Evolutionary conservation across 2,888 invertebrate genomes (phyloP).

Genomic region (Sarcophaga subvicina): DNA sequence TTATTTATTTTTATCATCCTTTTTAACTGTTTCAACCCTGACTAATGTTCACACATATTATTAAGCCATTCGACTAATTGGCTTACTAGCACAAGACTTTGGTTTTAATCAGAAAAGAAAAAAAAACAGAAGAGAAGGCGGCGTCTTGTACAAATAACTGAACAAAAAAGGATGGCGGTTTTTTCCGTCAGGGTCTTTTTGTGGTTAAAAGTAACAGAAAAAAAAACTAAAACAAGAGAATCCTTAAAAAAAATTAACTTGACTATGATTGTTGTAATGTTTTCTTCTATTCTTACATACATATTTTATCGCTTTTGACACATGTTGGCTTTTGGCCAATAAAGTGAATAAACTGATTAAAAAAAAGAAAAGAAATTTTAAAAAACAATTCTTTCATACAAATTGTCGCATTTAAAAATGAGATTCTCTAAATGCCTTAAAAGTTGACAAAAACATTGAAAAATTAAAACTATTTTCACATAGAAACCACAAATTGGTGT

Average conservation of each 20-base stretch:
- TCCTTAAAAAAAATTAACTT: conserved; percentile 62
- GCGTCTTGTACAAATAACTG: conserved; percentile 29
- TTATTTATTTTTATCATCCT: conserved; percentile 38
- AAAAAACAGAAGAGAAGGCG: neutral
- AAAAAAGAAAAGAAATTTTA: conserved; percentile 20
- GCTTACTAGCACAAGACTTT: conserved; percentile 33
- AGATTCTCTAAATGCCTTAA: conserved; percentile 66
- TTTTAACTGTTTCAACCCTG: conserved; percentile 22
- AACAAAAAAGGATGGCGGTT: conserved; percentile 11
- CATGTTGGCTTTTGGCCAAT: conserved; percentile 65
- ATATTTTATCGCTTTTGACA: conserved; percentile 49
- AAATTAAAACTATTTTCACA: conserved; percentile 24
- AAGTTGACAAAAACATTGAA: neutral
- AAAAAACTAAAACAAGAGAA: conserved; percentile 22
- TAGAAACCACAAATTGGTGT: conserved; percentile 40
- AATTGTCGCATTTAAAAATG: conserved; percentile 66
- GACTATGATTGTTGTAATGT: conserved; percentile 40
- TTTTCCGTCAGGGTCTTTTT: conserved; percentile 36
- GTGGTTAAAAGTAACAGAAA: conserved; percentile 24
- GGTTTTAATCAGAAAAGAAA: neutral
- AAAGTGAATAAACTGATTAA: conserved; percentile 16
- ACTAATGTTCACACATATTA: conserved; percentile 2
- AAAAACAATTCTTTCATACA: conserved; percentile 32
- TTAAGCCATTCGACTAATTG: conserved; percentile 49
- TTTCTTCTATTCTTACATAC: conserved; percentile 11